phyloP scores from a whole-genome alignment of 2,113 vertebrate species.

The Nesoenas mayeri region DNA sequence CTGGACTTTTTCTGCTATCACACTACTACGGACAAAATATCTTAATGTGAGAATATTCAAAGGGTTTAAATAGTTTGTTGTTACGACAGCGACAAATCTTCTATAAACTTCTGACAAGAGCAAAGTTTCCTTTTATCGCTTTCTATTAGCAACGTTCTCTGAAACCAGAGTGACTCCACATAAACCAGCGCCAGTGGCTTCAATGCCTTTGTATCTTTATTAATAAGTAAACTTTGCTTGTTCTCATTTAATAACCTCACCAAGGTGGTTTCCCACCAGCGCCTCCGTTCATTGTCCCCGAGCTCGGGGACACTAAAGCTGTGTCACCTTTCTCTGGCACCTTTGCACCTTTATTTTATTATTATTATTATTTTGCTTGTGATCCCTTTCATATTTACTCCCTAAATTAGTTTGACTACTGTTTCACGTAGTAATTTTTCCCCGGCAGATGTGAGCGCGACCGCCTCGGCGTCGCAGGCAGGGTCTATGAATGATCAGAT shows the following conservation, averaged over 20 bases:
- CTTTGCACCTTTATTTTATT: not conserved
- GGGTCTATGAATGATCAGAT: constrained; percentile 46
- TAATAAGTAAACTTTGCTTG: constrained; percentile 29
- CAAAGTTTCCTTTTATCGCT: not conserved
- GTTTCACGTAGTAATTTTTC: not conserved
- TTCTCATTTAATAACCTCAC: not conserved
- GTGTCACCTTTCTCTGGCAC: not conserved
- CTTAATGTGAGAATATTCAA: not conserved
- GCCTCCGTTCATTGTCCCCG: not conserved
- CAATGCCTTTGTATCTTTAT: not conserved
- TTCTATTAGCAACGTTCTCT: not conserved
- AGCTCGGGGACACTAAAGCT: not conserved
- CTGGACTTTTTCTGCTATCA: not conserved
- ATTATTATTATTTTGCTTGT: not conserved
- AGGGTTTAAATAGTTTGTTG: not conserved
- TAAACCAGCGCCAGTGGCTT: not conserved
- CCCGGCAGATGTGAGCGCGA: not conserved
- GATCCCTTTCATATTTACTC: constrained; percentile 12
- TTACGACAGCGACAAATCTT: not conserved
- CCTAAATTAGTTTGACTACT: not conserved
- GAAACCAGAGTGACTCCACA: not conserved
- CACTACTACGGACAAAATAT: not conserved
- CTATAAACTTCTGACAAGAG: not conserved
- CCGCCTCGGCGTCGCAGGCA: not conserved
- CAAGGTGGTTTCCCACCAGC: not conserved